A percentile compares a stretch with the other conserved stretches of the same genome.
phyloP scores from a whole-genome alignment of 2,797 vertebrate genomes.

The Pantherophis alleghaniensis region DNA sequence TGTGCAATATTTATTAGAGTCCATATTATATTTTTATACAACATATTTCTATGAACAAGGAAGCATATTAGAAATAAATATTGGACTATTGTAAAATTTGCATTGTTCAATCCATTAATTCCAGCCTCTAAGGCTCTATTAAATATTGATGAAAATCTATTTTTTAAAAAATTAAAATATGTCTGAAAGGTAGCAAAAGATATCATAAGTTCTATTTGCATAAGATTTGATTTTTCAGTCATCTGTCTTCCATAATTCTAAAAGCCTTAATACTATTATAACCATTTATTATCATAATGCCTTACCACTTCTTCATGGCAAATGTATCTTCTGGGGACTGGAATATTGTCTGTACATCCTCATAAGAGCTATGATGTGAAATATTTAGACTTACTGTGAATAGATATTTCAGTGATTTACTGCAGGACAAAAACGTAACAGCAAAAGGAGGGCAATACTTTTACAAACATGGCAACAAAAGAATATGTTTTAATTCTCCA shows the following conservation, averaged over 20 bases:
- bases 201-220: neutral
- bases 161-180: neutral
- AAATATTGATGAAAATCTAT: neutral
- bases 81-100: neutral
- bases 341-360: neutral
- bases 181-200: neutral
- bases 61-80: constrained; percentile 30
- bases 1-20: constrained; percentile 21
- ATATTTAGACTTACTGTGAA: neutral
- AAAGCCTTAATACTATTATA: neutral
- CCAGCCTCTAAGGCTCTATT: neutral
- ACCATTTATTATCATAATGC: neutral
- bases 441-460: neutral
- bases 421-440: neutral
- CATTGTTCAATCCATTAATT: neutral
- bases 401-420: neutral
- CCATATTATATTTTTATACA: constrained; percentile 26
- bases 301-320: neutral
- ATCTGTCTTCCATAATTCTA: neutral
- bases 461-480: neutral
- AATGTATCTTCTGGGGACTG: neutral
- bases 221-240: neutral
- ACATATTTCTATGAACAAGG: constrained; percentile 15
- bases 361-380: neutral
- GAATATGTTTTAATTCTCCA: neutral